These are phyloP conservation scores for Tachina fera DNA, from an alignment of 2,888 invertebrate genomes.

Conservation along the genomic window DNA sequence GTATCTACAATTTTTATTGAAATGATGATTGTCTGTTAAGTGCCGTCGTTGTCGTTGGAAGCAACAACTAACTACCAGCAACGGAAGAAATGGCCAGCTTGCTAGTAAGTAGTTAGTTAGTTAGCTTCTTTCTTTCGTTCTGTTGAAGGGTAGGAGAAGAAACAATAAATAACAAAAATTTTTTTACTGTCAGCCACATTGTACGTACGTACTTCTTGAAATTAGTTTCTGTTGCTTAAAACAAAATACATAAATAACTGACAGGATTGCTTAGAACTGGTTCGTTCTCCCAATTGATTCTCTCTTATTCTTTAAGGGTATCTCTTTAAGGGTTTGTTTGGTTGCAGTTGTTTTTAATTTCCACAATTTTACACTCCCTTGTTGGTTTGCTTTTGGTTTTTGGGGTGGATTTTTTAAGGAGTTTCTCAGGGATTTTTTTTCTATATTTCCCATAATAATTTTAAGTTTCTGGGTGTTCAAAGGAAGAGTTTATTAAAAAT, in stretches of 20 bases:
- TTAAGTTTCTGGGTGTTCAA: slow-evolving; percentile 20
- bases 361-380: slow-evolving; percentile 2
- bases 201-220: background rate
- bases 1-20: slow-evolving; percentile 43
- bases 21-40: slow-evolving; percentile 21
- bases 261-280: background rate
- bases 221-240: background rate
- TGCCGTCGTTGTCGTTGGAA: slow-evolving; percentile 19
- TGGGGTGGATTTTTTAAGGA: slow-evolving; percentile 44
- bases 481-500: slow-evolving; percentile 19
- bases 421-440: slow-evolving; percentile 16
- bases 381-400: slow-evolving; percentile 6
- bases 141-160: background rate
- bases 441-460: slow-evolving; percentile 1
- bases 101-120: slow-evolving; percentile 6
- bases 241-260: background rate
- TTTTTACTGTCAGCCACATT: background rate
- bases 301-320: background rate
- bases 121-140: background rate
- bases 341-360: slow-evolving; percentile 17
- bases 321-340: slow-evolving; percentile 16
- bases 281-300: background rate
- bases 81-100: slow-evolving; percentile 29
- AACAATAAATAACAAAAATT: background rate
- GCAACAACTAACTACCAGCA: slow-evolving; percentile 33